Evolutionary conservation across 2,797 vertebrate genomes (phyloP), one percentile per base, ranked within the genome.

Genomic region (Anabacerthia variegaticeps): DNA sequence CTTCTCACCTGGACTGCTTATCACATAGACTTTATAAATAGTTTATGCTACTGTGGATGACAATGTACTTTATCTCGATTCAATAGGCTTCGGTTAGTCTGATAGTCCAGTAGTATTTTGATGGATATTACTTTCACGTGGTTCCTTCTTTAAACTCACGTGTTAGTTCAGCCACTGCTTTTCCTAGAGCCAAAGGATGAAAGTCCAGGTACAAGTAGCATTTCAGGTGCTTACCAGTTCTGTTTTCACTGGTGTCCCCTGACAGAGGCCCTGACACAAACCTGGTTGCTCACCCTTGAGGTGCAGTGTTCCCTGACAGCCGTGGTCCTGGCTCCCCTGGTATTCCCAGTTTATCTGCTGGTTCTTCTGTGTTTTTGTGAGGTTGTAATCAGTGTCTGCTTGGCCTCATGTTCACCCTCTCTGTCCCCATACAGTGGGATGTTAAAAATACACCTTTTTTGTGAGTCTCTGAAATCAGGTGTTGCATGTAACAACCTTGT

Each of bases 131-230:
- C 59, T 86, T 86, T 72, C 68, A 41, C 15, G 0, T 52, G 72
- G 8, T 26, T 75, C 39, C 28, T 58, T 71, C 54, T 72, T 67
- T 41, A 10, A 73, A 36, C 10, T 77, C 75, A 44, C 15, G 1
- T 55, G 12, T 59, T 78, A 36, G 36, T 52, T 58, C 67, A 79
- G 44, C n/a, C 12, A 8, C 46, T 44, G 4, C 63, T 96, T 56
- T 30, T 92, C 43, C 37, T 67, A 4, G 32, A 79, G 51, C 85
- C 79, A 30, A 66, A 58, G 93, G 92, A 67, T 90, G 94, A 97
- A 97, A 80, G 96, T 96, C 87, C 96, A 90, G 91, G 92, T 76
- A 73, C 32, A 74, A 58, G 93, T 13, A 79, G 63, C 88, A 91
- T 87, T 84, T 81, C 75, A 52, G 41, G 12, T 41, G 39, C 72